These are phyloP conservation scores for Hyla sarda DNA, from an alignment of 2,113 vertebrate species.

Conservation along the genomic window DNA sequence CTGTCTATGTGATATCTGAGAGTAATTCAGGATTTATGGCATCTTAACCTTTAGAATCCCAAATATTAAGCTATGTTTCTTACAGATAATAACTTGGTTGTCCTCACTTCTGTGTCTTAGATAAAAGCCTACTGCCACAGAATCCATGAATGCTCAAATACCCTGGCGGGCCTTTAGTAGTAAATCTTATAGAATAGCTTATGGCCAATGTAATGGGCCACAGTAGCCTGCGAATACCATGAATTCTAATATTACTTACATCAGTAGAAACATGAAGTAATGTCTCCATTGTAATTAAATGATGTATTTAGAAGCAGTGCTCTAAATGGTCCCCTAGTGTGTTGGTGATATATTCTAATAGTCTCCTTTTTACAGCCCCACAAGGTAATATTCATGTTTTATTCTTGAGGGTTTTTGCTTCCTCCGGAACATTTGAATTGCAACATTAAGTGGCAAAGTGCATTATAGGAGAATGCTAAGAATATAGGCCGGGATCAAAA, in stretches of 20 bases:
- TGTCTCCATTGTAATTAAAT: constrained; percentile 96
- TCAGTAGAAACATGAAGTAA: constrained; percentile 99
- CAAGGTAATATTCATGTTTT: constrained; percentile 94
- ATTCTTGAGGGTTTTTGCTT: constrained; percentile 90
- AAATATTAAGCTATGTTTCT: constrained; percentile 89
- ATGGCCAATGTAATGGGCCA: constrained; percentile 95
- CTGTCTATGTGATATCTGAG: constrained; percentile 87
- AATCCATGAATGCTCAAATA: constrained; percentile 94
- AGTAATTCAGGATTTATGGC: constrained; percentile 85
- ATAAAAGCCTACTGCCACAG: constrained; percentile 86
- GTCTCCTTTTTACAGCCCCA: constrained; percentile 89
- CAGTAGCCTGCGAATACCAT: constrained; percentile 98
- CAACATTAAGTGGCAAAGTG: constrained; percentile 92
- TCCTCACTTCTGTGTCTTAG: constrained; percentile 85
- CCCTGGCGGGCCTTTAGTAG: constrained; percentile 91
- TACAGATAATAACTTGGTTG: constrained; percentile 85
- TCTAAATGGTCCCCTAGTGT: constrained; percentile 96
- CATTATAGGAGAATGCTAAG: constrained; percentile 87
- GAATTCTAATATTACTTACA: constrained; percentile 99
- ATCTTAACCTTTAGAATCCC: constrained; percentile 88
- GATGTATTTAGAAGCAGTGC: constrained; percentile 93
- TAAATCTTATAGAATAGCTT: constrained; percentile 97
- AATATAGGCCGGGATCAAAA: constrained; percentile 84
- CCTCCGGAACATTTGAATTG: constrained; percentile 90
- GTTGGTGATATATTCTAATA: constrained; percentile 97